Base-by-base conservation (phyloP, 2,888 invertebrate species). In the Adelognathus sp. region DNA sequence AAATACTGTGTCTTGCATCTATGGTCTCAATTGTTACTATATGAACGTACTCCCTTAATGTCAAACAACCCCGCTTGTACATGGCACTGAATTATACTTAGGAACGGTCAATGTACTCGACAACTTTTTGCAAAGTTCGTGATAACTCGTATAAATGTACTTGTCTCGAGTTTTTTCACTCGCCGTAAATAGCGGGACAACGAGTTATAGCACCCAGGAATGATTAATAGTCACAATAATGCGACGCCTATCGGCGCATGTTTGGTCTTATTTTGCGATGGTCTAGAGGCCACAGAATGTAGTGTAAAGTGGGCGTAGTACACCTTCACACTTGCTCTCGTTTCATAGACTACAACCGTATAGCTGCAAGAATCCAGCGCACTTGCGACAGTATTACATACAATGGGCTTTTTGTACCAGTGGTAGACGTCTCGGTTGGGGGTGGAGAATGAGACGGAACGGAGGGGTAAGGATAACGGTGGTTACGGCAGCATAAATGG, bases 401-500 rank as follows among this genome's bases (percentile, higher is more conserved):
- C 41, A 67, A 67, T 67, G 39, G 31, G 18, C 27, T 39, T 44
- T 39, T 41, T 67, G 41, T 54, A n/a, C 21, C 6, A 16, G 21
- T n/a, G 14, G 54, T 67, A 67, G 67, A 56, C 56, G 41, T 46
- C 41, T 39, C 29, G 29, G 29, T 56, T 27, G 39, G 33, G 44
- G 21, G 52, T 33, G 60, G 52, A 33, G 39, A 39, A 52, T 31
- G 18, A 56, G 46, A 58, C 9, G n/a, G 11, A 11, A 24, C 16
- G 1, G 18, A 24, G 18, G 27, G 41, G 46, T 36, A 24, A 24
- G 44, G 27, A n/a, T n/a, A 60, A 75, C 66, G 77, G 54, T 27
- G 9, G 18, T 76, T 64, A 71, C 82, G 82, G 83, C 82, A 81
- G 85, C 86, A 83, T 86, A 87, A 89, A 88, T 87, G 87, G 86